phyloP scores from a whole-genome alignment of 2,113 vertebrate genomes.

The Picathartes gymnocephalus region DNA sequence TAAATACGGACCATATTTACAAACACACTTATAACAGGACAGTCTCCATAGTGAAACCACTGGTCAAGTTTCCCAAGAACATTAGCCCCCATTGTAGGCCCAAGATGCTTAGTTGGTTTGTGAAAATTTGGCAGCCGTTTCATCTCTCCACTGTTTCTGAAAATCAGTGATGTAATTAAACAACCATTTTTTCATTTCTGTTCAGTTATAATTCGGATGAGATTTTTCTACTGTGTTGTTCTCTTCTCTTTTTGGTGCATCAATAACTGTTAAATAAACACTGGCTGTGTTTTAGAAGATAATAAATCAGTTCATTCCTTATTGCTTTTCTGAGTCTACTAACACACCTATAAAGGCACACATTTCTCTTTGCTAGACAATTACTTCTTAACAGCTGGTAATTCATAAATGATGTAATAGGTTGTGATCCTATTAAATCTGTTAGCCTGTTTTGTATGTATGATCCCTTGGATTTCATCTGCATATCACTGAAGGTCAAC shows the following conservation, averaged over 20 bases:
- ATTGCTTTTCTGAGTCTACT: background rate
- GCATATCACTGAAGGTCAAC: background rate
- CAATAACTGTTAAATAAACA: background rate
- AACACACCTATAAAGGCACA: background rate
- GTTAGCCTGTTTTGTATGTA: background rate
- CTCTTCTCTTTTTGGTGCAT: background rate
- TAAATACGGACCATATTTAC: constrained; percentile 14
- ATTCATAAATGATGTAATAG: background rate
- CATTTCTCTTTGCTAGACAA: background rate
- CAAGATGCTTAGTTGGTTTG: background rate
- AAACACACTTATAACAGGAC: background rate
- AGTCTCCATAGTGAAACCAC: background rate
- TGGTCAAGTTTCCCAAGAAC: background rate
- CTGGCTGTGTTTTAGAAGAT: background rate
- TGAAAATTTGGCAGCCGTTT: background rate
- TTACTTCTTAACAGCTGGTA: background rate
- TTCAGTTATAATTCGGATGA: background rate
- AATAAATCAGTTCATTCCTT: background rate
- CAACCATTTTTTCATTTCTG: fast-evolving
- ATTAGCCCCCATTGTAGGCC: background rate
- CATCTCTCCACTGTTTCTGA: background rate
- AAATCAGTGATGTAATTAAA: background rate
- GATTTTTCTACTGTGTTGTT: background rate
- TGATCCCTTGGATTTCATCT: background rate
- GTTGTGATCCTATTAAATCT: background rate